Base-by-base conservation (phyloP, 2,888 invertebrate genomes). In the Leistus spinibarbis region DNA sequence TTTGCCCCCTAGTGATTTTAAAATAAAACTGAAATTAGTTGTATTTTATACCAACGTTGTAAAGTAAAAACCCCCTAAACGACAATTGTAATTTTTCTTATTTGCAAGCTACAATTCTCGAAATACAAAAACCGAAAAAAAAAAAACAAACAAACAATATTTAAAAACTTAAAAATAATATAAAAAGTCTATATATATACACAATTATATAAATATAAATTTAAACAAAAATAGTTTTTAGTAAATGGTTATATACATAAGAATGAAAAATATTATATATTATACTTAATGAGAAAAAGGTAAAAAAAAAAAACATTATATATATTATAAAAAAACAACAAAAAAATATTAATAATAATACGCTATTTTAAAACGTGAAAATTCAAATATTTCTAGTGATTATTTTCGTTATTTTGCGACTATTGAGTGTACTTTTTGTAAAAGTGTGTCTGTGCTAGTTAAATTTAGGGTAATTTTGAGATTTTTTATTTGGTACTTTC, bases 331-430 rank as follows among this genome's bases (percentile, higher is more conserved):
- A 76, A 78, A 72, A 69, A 57, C 54, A 70, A 76, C 68, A 77
- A 62, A 67, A 76, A 78, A 78, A 77, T n/a, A n/a, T 76, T 77
- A 77, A 72, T 64, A 76, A 65, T 69, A 76, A 66, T 60, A 20
- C 20, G 60, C 60, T 60, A 60, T 60, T 20, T 79, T 77, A 78
- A 78, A 78, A 77, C 77, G 77, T 78, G 68, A 78, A 79, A 78
- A 64, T 23, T 23, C 17, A 64, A 64, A 64, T 64, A 64, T 27
- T 64, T 17, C 75, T 79, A 79, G 77, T 78, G 77, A 78, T 80
- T 81, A 80, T 81, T 80, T 81, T 81, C 79, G 81, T 70, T 82
- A 81, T 81, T 77, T 81, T 81, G 82, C 81, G 80, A 80, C 79
- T 73, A 79, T 77, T 76, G 54, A 74, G 68, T 76, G 77, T 79